Conservation (phyloP, 2,888 invertebrate genomes). For the Ormia ochracea region DNA sequence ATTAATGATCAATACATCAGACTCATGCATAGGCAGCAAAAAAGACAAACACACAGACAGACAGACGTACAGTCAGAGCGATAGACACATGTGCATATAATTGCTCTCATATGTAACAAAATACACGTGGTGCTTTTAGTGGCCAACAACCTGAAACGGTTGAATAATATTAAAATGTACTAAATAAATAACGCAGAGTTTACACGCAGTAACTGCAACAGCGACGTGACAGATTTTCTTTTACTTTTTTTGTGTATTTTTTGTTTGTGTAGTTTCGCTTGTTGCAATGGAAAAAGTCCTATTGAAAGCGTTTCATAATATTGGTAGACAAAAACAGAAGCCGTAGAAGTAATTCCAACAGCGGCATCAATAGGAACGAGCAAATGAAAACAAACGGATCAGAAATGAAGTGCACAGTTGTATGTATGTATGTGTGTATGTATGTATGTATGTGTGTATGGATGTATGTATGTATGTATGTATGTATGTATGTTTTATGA, state of each 20-base stretch:
- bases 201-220: constrained; percentile 27
- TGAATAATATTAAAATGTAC: constrained; percentile 44
- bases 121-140: constrained; percentile 52
- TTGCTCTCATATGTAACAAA: constrained; percentile 22
- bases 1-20: constrained; percentile 36
- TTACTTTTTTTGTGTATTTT: no score
- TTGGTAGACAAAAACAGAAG: constrained; percentile 26
- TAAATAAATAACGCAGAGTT: constrained; percentile 12
- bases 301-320: constrained; percentile 50
- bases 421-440: neutral
- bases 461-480: neutral
- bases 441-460: neutral
- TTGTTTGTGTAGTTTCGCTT: no score
- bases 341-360: constrained; percentile 17
- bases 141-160: constrained; percentile 57
- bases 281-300: constrained; percentile 12
- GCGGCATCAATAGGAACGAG: constrained; percentile 13
- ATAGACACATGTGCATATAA: neutral
- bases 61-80: no score
- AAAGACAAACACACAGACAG: no score
- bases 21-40: neutral
- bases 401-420: no score
- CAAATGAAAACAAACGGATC: constrained; percentile 32
- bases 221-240: constrained; percentile 39
- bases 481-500: no score